A percentile compares a stretch with the other conserved stretches of the same genome.
Evolutionary conservation across 2,797 vertebrate species (phyloP).

Genomic region (Mus spretus): DNA sequence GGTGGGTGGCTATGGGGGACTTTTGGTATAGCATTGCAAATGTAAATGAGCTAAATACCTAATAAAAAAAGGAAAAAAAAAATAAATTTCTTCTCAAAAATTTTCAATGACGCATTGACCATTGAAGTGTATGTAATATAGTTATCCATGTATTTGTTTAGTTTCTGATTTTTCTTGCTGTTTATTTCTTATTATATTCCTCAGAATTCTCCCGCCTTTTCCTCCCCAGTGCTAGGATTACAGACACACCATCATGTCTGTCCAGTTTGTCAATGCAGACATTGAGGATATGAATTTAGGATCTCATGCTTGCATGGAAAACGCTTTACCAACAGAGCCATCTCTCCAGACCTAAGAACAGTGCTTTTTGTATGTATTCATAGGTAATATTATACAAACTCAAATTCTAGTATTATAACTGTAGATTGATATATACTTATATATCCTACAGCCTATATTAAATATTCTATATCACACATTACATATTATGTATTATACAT

Average conservation of each 20-base stretch:
- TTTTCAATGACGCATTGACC: not conserved
- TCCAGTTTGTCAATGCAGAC: not conserved
- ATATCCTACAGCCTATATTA: not conserved
- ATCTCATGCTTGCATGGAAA: not conserved
- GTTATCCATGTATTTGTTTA: not conserved
- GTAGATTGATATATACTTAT: not conserved
- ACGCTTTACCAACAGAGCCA: not conserved
- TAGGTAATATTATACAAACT: not conserved
- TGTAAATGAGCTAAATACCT: too few relatives aligned
- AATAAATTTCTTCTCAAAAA: not conserved
- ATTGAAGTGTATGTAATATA: not conserved
- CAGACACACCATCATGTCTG: not conserved
- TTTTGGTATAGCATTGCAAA: too few relatives aligned
- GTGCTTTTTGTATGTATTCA: not conserved
- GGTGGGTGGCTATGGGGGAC: too few relatives aligned
- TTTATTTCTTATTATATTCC: not conserved
- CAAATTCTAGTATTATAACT: not conserved
- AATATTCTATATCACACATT: not conserved
- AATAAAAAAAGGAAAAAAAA: too few relatives aligned
- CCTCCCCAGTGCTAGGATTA: not conserved
- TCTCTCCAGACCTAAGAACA: not conserved
- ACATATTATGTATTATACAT: not conserved
- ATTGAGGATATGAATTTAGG: not conserved
- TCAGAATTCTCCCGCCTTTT: not conserved
- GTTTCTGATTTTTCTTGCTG: not conserved